Percentiles rank a stretch among this genome's conserved stretches.
Evolutionary conservation across 2,797 vertebrate genomes (phyloP).

Genomic region (Nasua narica): DNA sequence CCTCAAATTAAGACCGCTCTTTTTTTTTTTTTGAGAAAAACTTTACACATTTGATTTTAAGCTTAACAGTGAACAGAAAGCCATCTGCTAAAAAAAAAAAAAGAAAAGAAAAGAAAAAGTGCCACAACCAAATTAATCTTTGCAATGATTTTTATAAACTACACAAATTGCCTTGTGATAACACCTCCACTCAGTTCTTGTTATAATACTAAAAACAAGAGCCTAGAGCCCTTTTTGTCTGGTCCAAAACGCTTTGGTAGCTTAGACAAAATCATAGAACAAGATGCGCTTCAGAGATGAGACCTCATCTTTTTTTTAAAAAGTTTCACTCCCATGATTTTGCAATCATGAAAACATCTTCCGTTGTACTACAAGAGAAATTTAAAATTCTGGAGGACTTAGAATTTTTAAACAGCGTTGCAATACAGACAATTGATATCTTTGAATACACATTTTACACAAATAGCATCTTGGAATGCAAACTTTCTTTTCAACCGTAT

Average conservation of each 20-base stretch:
- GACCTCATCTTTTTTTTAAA: background rate
- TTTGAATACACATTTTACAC: slow-evolving; percentile 22
- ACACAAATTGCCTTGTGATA: slow-evolving; percentile 54
- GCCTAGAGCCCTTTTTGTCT: background rate
- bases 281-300: background rate
- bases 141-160: slow-evolving; percentile 40
- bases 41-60: slow-evolving; percentile 43
- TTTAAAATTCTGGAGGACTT: background rate
- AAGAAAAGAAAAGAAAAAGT: slow-evolving; percentile 57
- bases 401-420: background rate
- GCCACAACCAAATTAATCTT: slow-evolving; percentile 45
- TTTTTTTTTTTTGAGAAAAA: background rate
- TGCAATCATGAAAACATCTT: background rate
- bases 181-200: slow-evolving; percentile 10
- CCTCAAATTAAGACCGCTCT: background rate
- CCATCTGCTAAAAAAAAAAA: slow-evolving; percentile 69
- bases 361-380: background rate
- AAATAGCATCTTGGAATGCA: background rate
- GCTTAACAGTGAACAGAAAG: slow-evolving; percentile 69
- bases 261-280: background rate
- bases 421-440: background rate
- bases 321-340: background rate
- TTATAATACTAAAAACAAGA: background rate
- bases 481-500: background rate
- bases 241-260: background rate